Base-by-base conservation (phyloP, 37 sponge, comb jelly and placozoan species). In the Corticium candelabrum region DNA sequence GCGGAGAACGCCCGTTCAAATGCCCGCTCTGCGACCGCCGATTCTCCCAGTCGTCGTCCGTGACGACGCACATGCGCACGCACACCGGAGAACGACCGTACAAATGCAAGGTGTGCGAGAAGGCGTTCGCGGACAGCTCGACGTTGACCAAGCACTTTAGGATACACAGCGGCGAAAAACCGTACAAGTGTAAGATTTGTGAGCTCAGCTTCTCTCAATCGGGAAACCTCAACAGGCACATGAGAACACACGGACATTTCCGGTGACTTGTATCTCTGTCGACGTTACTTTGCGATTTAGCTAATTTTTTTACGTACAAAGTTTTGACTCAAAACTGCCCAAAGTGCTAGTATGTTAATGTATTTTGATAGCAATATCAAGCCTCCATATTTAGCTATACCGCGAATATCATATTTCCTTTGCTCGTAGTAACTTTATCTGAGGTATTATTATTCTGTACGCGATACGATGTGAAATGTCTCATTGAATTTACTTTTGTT, bases 71-170 rank as follows among this genome's bases (percentile, higher is more conserved):
- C 78, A 71, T 95, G 80, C 83, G 96, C 11, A 95, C 96, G 2
- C 96, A 95, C 82, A 87, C 90, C 15, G 96, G 96, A 38, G 96
- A 95, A 37, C 71, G 93, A 35, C 96, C 96, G 0, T 95, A 95
- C 85, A 83, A 82, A 41, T 95, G 96, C 68, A 77, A 83, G 27
- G 38, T 78, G 40, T 95, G 96, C 57, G 84, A 86, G 38, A 95
- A 95, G 37, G 86, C 84, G 1, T 95, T 95, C 56, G 90, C 93
- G 1, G 93, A 92, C 69, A 92, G 78, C 69, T 92, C 93, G 35
- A 92, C 93, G 32, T 80, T 92, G 72, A 92, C 93, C n/a, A 92
- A 92, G 79, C 93, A 92, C 75, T 77, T 82, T 29, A 69, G 93
- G 3, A 92, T 73, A 0, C 93, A 92, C 73, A 84, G 82, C 38